Evolutionary conservation across 2,113 vertebrate species (phyloP).

Genomic region (Caranx melampygus): DNA sequence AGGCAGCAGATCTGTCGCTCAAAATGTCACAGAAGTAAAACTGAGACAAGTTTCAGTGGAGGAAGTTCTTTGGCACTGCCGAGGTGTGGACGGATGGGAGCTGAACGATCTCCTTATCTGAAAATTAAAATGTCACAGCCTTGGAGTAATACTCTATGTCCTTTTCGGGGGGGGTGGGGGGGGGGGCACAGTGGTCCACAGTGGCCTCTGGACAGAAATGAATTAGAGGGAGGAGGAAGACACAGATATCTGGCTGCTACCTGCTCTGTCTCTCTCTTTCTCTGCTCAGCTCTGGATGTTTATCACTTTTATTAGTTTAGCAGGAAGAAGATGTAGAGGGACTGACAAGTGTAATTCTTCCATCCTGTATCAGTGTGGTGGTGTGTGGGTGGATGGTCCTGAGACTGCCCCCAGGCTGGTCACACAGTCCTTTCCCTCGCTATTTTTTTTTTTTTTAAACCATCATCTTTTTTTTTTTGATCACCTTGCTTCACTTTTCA

Average conservation of each 20-base stretch:
- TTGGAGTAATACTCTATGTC: slow-evolving; percentile 6
- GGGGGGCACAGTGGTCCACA: neutral
- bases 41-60: neutral
- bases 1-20: neutral
- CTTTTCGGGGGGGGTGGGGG: neutral
- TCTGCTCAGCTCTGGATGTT: slow-evolving; percentile 1
- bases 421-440: slow-evolving; percentile 3
- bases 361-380: neutral
- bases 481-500: slow-evolving; percentile 31
- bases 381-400: neutral
- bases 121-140: slow-evolving; percentile 49
- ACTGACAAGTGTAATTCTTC: slow-evolving; percentile 44
- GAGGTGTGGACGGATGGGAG: slow-evolving; percentile 3
- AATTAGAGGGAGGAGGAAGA: slow-evolving; percentile 4
- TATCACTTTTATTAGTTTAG: slow-evolving; percentile 43
- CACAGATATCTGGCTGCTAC: neutral
- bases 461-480: slow-evolving; percentile 19
- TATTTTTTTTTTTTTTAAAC: slow-evolving; percentile 1
- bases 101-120: neutral
- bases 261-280: neutral
- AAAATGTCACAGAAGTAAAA: neutral
- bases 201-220: neutral
- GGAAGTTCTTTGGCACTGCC: neutral
- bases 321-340: slow-evolving; percentile 24
- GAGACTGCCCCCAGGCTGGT: slow-evolving; percentile 28